Evolutionary conservation across 1,140 invertebrate genomes (phyloP).

Genomic region (Adelges cooleyi): DNA sequence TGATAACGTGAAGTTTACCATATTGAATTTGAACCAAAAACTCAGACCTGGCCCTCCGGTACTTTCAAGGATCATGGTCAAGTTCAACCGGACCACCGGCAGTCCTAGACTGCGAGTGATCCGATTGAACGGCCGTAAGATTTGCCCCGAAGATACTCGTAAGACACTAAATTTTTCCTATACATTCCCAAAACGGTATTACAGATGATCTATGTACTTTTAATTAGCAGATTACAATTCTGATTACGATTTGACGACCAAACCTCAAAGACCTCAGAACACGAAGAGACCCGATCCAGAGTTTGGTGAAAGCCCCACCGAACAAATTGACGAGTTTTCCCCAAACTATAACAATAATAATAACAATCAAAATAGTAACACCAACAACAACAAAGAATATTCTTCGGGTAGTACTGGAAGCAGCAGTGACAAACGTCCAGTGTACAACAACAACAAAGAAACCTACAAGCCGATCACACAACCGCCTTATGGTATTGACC

Average conservation of each 20-base stretch:
- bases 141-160: slow-evolving; percentile 32
- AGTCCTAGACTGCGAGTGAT: slow-evolving; percentile 32
- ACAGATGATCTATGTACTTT: too few species aligned
- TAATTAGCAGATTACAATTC: background rate
- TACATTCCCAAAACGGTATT: too few species aligned
- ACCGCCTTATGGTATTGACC: background rate
- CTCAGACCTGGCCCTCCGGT: slow-evolving; percentile 31
- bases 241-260: background rate
- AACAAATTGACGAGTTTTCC: background rate
- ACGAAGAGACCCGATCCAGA: slow-evolving; percentile 4
- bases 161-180: too few species aligned
- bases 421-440: background rate
- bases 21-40: slow-evolving; percentile 32
- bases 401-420: too few species aligned
- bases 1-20: slow-evolving; percentile 33
- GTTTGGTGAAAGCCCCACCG: background rate
- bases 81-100: slow-evolving; percentile 30
- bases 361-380: background rate
- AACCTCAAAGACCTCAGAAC: background rate
- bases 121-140: slow-evolving; percentile 33
- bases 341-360: background rate
- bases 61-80: slow-evolving; percentile 33
- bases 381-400: background rate
- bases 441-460: background rate
- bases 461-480: background rate